Evolutionary conservation across 2,113 vertebrate species (phyloP).

Genomic region (Triplophysa siluroides): DNA sequence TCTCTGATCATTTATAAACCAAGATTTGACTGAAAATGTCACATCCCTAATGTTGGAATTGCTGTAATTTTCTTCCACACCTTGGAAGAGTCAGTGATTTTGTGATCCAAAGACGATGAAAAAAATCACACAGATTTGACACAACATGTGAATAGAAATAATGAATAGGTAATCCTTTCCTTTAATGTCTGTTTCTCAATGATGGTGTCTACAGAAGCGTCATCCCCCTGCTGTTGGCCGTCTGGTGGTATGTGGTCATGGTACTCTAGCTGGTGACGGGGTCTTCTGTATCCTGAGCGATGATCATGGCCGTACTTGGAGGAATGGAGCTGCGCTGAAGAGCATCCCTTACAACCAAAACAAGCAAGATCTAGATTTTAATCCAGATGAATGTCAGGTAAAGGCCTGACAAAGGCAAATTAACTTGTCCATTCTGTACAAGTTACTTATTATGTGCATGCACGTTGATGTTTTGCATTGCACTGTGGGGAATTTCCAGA

Average conservation of each 20-base stretch:
- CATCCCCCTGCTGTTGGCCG: slow-evolving; percentile 74
- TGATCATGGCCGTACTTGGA: slow-evolving; percentile 79
- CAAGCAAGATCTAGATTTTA: slow-evolving; percentile 76
- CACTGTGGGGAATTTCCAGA: no score
- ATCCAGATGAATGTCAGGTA: slow-evolving; percentile 88
- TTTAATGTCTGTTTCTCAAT: neutral
- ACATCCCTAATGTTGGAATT: no score
- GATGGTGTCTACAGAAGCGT: slow-evolving; percentile 73
- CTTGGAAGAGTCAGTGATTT: no score
- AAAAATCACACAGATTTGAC: no score
- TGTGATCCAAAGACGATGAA: no score
- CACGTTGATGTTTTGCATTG: no score
- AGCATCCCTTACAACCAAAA: slow-evolving; percentile 81
- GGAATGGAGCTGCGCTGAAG: slow-evolving; percentile 71
- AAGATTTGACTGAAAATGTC: no score
- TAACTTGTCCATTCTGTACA: no score
- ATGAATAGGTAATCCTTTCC: neutral
- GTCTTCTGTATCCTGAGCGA: slow-evolving; percentile 88
- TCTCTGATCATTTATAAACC: no score
- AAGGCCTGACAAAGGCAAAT: neutral
- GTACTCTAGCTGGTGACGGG: slow-evolving; percentile 76
- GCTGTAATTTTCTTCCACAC: no score
- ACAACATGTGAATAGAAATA: no score
- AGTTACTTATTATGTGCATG: no score
- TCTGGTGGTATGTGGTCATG: slow-evolving; percentile 85